Conservation (phyloP, 2,888 invertebrate species). For the Drosophila buzzatii region DNA sequence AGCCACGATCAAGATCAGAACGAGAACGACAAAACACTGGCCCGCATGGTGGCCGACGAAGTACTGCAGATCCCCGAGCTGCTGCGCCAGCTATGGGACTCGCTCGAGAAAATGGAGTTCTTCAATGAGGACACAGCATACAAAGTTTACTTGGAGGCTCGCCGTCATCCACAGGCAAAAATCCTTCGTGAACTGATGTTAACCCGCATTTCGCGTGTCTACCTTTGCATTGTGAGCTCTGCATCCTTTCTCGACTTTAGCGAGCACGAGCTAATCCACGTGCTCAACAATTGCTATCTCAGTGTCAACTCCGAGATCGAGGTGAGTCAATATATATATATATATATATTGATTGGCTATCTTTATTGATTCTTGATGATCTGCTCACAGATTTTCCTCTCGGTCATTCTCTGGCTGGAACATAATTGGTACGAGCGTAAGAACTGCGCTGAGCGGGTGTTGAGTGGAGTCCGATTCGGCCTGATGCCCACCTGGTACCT, state of each 20-base stretch:
- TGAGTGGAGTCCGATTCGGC: conserved; percentile 59
- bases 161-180: conserved; percentile 54
- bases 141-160: conserved; percentile 62
- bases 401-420: conserved; percentile 67
- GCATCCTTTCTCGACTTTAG: conserved; percentile 60
- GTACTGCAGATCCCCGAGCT: conserved; percentile 59
- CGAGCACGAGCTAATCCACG: conserved; percentile 58
- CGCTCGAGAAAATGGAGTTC: conserved; percentile 65
- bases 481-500: conserved; percentile 70
- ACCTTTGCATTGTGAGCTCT: conserved; percentile 64
- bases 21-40: conserved; percentile 33
- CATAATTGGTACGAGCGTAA: conserved; percentile 63
- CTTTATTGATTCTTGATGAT: not conserved
- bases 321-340: conserved; percentile 30
- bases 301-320: conserved; percentile 72
- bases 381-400: conserved; percentile 50
- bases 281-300: conserved; percentile 59
- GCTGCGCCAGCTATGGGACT: conserved; percentile 57
- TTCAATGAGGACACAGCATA: conserved; percentile 69
- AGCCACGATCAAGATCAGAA: not conserved
- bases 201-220: conserved; percentile 67
- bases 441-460: conserved; percentile 47
- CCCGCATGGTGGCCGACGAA: conserved; percentile 57
- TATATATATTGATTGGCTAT: not conserved
- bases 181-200: conserved; percentile 65